Evolutionary conservation across 2,888 invertebrate genomes (phyloP), one percentile per base, ranked within the genome.

Genomic region (Polydesmus complanatus): DNA sequence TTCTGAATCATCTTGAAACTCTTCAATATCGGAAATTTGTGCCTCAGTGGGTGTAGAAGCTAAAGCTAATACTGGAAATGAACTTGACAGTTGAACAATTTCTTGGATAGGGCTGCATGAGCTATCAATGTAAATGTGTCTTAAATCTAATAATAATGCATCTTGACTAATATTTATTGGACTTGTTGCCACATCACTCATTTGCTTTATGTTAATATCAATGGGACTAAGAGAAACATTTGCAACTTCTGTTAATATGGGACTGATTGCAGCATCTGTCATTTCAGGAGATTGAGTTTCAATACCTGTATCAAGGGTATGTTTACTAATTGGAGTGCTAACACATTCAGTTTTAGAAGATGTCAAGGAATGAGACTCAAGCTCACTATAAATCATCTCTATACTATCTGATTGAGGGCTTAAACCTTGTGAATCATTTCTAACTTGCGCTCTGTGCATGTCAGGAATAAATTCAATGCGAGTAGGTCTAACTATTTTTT

Each of bases 251-350:
- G 61, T 61, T 2, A 54, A 37, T 37, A 63, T 63, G 8, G 63
- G 63, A 26, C 63, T 63, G 23, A 63, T 52, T 49, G 63, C 63
- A 37, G 61, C 55, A 54, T 63, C 63, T 14, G 58, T 61, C 19
- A 57, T 56, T 5, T 56, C 50, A 22, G 27, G 52, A 11, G 57
- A 58, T 27, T 61, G 50, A 14, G 60, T 60, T 52, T 62, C 62
- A 11, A 62, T 60, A 26, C 62, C 60, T 22, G 62, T 56, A 49
- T 62, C 62, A 21, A 48, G 50, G 3, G 54, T 56, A 2, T 60
- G 60, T 8, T 27, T 19, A 47, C 11, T 3, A 27, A 55, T 22
- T 11, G 56, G 52, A 51, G 60, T 62, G 48, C 59, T 62, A 18
- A 60, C 27, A 51, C 56, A 52, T 27, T 62, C 60, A 26, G 56